Percentiles rank a stretch among this genome's conserved stretches.
phyloP scores from a whole-genome alignment of 2,113 vertebrate genomes.

The Oryzias celebensis region DNA sequence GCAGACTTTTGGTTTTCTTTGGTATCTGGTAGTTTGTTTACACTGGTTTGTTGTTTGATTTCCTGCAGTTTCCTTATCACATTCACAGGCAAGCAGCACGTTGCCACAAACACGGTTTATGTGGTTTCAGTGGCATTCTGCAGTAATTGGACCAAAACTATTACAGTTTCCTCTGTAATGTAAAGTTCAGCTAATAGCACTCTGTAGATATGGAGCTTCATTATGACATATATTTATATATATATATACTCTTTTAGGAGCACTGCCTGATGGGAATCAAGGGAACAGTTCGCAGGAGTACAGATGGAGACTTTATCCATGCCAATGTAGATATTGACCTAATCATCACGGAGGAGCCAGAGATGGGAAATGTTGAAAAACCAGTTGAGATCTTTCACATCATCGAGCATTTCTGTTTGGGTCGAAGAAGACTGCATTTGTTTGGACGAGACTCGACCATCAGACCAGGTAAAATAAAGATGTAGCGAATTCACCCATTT shows the following conservation, averaged over 20 bases:
- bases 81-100: too few species aligned
- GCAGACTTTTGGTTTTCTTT: too few species aligned
- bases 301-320: constrained; percentile 96
- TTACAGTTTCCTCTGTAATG: too few species aligned
- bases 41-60: too few species aligned
- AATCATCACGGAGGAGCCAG: constrained; percentile 96
- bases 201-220: not conserved
- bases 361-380: constrained; percentile 97
- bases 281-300: constrained; percentile 93
- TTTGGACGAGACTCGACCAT: constrained; percentile 97
- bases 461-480: constrained; percentile 82
- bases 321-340: constrained; percentile 98
- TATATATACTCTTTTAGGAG: constrained; percentile 75
- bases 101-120: too few species aligned
- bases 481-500: too few species aligned
- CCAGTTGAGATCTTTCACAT: constrained; percentile 99
- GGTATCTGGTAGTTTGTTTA: too few species aligned
- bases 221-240: not conserved
- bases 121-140: too few species aligned
- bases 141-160: too few species aligned
- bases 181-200: too few species aligned
- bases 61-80: too few species aligned
- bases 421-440: constrained; percentile 89
- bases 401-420: constrained; percentile 96
- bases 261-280: constrained; percentile 99